Evolutionary conservation across 2,113 vertebrate species (phyloP).

Genomic region (Clupea harengus): DNA sequence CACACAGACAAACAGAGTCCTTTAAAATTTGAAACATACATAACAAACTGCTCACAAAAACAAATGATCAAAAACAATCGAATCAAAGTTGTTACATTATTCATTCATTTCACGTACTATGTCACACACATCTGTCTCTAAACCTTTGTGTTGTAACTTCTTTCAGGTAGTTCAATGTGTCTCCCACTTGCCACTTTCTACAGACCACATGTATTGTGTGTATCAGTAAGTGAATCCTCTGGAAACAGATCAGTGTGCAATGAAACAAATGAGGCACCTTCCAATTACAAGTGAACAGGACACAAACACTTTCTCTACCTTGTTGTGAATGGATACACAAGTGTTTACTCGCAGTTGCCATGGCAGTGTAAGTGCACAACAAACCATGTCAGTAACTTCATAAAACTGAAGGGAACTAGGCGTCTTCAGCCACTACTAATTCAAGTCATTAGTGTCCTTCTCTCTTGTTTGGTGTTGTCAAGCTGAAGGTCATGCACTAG

Average conservation of each 20-base stretch:
- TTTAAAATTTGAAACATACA: neutral
- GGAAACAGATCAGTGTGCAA: neutral
- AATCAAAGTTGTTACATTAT: neutral
- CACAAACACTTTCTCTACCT: neutral
- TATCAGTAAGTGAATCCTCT: neutral
- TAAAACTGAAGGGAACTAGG: neutral
- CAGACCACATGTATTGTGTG: neutral
- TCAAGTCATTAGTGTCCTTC: neutral
- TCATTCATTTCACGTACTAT: neutral
- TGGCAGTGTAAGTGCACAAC: constrained; percentile 27
- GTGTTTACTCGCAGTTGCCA: constrained; percentile 28
- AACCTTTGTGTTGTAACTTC: neutral
- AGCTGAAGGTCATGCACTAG: neutral
- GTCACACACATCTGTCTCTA: neutral
- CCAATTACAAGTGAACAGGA: neutral
- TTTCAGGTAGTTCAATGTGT: neutral
- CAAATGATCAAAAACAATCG: neutral
- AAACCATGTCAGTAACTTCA: constrained; percentile 24
- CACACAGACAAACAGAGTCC: neutral
- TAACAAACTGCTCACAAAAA: neutral
- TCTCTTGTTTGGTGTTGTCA: constrained; percentile 25
- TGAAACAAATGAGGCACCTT: neutral
- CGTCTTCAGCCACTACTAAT: neutral
- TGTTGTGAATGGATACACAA: neutral
- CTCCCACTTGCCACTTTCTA: neutral